Conservation (phyloP, 64 coral and sea anemone genomes). For the Catalaphyllia jardinei region DNA sequence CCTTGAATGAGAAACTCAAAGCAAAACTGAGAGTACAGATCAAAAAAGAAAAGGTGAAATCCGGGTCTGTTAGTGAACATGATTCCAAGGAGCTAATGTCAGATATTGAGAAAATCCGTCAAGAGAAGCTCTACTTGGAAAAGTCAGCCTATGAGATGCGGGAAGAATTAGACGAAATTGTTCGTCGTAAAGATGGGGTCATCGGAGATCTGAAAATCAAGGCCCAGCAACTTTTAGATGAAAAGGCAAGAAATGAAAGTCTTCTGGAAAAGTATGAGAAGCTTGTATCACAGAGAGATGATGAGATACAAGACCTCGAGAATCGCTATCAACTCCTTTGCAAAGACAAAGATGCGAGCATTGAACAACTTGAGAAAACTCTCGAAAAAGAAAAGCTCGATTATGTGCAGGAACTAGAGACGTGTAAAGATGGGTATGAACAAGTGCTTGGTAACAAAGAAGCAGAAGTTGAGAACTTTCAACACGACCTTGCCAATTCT, state of each 20-base stretch:
- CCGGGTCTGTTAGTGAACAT: slow-evolving; percentile 29
- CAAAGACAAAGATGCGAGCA: not conserved
- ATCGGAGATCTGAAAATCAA: slow-evolving; percentile 51
- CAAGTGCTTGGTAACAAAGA: slow-evolving; percentile 7
- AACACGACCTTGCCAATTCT: not conserved
- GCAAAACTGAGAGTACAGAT: slow-evolving; percentile 25
- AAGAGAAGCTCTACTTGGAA: slow-evolving; percentile 66
- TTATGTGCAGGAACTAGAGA: slow-evolving; percentile 2
- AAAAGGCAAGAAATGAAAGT: slow-evolving; percentile 4
- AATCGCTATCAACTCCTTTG: slow-evolving; percentile 5
- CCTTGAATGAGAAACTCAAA: slow-evolving; percentile 62
- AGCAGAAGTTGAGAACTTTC: not conserved
- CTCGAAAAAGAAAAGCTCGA: not conserved
- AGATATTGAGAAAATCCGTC: slow-evolving; percentile 74
- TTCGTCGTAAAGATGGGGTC: slow-evolving; percentile 56
- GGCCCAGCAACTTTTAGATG: slow-evolving; percentile 32
- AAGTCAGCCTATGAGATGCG: slow-evolving; percentile 60
- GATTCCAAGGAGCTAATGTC: slow-evolving; percentile 63
- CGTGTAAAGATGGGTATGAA: slow-evolving; percentile 6
- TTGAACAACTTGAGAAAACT: not conserved
- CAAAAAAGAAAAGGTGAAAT: slow-evolving; percentile 47
- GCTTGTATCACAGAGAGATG: slow-evolving; percentile 13
- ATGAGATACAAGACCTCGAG: slow-evolving; percentile 26
- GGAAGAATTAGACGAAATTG: slow-evolving; percentile 54
- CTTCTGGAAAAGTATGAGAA: slow-evolving; percentile 42